Conservation (phyloP, 2,113 vertebrate genomes). For the Amia ocellicauda region DNA sequence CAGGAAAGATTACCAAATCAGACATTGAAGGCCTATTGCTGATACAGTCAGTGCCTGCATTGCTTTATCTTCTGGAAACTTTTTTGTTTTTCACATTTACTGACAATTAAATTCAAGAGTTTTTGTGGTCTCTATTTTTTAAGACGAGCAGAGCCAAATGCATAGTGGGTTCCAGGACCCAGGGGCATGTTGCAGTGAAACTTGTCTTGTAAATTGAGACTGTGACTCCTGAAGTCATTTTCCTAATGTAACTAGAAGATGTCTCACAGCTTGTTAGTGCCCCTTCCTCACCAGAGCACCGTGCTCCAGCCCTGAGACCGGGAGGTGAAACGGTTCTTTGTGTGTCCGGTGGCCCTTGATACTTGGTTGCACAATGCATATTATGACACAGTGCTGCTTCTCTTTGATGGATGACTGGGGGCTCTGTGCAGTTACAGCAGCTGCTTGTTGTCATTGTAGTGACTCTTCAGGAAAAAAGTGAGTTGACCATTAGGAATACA, state of each 20-base stretch:
- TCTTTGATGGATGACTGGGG: neutral
- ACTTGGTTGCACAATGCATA: neutral
- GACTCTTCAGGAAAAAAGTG: neutral
- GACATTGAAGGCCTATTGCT: too few species aligned
- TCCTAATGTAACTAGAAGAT: slow-evolving; percentile 1
- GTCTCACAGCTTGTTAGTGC: neutral
- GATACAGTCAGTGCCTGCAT: too few species aligned
- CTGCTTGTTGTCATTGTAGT: neutral
- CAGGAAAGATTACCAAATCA: too few species aligned
- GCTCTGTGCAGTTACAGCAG: neutral
- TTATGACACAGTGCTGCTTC: neutral
- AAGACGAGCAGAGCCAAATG: too few species aligned
- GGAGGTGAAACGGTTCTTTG: neutral
- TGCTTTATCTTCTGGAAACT: too few species aligned
- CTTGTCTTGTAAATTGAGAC: neutral
- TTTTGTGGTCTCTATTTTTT: too few species aligned
- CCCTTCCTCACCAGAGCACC: neutral
- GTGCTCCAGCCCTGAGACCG: neutral
- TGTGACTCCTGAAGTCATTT: neutral
- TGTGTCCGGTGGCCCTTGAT: neutral
- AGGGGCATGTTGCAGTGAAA: too few species aligned
- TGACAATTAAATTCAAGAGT: too few species aligned
- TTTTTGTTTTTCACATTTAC: too few species aligned
- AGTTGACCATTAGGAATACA: neutral
- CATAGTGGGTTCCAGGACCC: too few species aligned